These are phyloP conservation scores for Tor tambroides DNA, from an alignment of 2,113 vertebrate species.

Conservation along the genomic window DNA sequence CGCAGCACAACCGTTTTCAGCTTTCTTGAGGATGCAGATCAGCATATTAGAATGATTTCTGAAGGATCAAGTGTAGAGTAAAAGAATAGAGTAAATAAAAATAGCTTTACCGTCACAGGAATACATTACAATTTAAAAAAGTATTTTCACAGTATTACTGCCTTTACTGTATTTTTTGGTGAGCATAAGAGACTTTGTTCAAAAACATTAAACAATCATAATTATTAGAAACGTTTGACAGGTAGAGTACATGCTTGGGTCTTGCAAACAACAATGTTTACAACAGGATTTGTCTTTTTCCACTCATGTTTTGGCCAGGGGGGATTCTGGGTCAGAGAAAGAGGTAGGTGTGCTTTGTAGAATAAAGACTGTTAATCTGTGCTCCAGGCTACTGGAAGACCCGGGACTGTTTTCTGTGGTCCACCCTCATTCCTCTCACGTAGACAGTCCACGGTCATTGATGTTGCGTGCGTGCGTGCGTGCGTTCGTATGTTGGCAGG, in stretches of 20 bases:
- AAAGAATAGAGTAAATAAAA: no score
- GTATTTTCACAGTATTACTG: no score
- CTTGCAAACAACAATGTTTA: conserved; percentile 60
- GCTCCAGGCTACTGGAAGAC: conserved; percentile 20
- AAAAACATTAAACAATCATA: background rate
- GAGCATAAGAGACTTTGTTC: no score
- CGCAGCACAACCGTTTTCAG: background rate
- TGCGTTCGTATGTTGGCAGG: background rate
- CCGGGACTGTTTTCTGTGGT: background rate
- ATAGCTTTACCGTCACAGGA: no score
- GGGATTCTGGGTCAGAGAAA: conserved; percentile 14
- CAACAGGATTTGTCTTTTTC: conserved; percentile 59
- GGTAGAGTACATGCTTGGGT: conserved; percentile 16
- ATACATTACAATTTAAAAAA: no score
- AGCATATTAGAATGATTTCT: background rate
- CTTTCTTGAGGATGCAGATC: background rate
- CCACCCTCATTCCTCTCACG: conserved; percentile 3
- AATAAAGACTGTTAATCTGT: conserved; percentile 44
- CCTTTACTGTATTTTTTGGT: no score
- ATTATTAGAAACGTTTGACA: background rate
- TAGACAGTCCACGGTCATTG: background rate
- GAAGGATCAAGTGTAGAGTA: background rate
- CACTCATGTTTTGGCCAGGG: conserved; percentile 61
- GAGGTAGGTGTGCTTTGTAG: conserved; percentile 24
- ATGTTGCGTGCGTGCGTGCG: background rate